These are phyloP conservation scores for Danio albolineatus DNA, from an alignment of 2,797 vertebrate genomes.

Conservation along the genomic window DNA sequence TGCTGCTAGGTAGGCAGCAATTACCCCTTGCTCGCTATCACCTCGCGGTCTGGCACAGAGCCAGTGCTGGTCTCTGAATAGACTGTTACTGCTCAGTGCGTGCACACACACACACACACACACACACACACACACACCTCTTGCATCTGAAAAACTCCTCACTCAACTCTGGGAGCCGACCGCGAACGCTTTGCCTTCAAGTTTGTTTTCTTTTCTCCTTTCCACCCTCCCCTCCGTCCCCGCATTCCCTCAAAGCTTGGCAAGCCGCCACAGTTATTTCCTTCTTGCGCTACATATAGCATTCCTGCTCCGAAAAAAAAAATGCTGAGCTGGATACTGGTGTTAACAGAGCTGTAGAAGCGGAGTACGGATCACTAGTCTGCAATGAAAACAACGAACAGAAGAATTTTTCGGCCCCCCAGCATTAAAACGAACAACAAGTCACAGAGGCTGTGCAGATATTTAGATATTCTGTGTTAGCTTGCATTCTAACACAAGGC, in stretches of 20 bases:
- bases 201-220: slow-evolving; percentile 61
- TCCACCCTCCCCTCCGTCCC: slow-evolving; percentile 46
- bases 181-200: slow-evolving; percentile 52
- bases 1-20: slow-evolving; percentile 77
- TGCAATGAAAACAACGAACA: slow-evolving; percentile 15
- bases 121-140: slow-evolving; percentile 49
- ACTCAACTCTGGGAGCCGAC: slow-evolving; percentile 32
- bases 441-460: not conserved
- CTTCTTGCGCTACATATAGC: slow-evolving; percentile 60
- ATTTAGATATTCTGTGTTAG: not conserved
- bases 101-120: too few relatives aligned
- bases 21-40: slow-evolving; percentile 72
- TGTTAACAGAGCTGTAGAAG: slow-evolving; percentile 48
- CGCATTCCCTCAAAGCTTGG: slow-evolving; percentile 65
- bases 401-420: not conserved
- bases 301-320: slow-evolving; percentile 45
- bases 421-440: not conserved
- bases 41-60: slow-evolving; percentile 66
- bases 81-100: slow-evolving; percentile 23
- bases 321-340: slow-evolving; percentile 62
- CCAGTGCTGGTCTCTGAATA: slow-evolving; percentile 63
- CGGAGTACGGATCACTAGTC: not conserved
- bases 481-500: too few relatives aligned
- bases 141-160: not conserved
- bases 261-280: slow-evolving; percentile 68